phyloP scores from a whole-genome alignment of 1,140 invertebrate species.

The Maniola jurtina region DNA sequence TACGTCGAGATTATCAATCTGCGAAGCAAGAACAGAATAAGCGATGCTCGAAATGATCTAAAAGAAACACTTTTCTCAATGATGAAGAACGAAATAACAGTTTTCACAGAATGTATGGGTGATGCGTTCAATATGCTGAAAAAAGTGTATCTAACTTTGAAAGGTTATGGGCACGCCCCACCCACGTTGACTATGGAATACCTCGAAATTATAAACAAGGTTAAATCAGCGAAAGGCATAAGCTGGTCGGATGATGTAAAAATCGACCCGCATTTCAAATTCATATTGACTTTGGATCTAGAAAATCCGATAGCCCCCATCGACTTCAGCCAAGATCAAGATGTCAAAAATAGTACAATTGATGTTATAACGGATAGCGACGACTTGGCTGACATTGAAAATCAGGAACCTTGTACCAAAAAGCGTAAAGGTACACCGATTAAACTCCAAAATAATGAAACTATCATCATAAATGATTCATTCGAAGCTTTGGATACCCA shows the following conservation, averaged over 20 bases:
- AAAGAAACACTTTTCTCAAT: conserved; percentile 52
- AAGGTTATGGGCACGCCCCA: conserved; percentile 68
- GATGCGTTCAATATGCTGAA: conserved; percentile 69
- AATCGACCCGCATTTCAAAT: conserved; percentile 58
- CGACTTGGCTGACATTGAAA: conserved; percentile 59
- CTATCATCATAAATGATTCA: conserved; percentile 68
- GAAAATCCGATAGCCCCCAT: conserved; percentile 46
- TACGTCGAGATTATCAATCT: conserved; percentile 52
- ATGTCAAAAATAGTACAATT: conserved; percentile 41
- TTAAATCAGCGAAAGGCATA: conserved; percentile 63
- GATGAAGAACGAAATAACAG: conserved; percentile 59
- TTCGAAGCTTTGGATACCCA: conserved; percentile 58
- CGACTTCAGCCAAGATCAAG: conserved; percentile 33
- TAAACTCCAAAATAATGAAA: conserved; percentile 62
- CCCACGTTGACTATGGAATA: conserved; percentile 65
- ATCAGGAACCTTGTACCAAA: conserved; percentile 44
- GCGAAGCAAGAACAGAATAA: conserved; percentile 45
- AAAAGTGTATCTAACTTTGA: conserved; percentile 66
- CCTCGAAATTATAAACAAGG: conserved; percentile 70
- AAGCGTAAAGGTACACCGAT: conserved; percentile 68
- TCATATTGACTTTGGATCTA: conserved; percentile 56
- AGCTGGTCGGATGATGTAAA: conserved; percentile 63
- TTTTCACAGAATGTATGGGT: conserved; percentile 61
- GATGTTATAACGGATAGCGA: conserved; percentile 55
- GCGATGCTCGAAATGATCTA: conserved; percentile 47